Evolutionary conservation across 2,797 vertebrate genomes (phyloP).

Genomic region (Epinephelus awoara): DNA sequence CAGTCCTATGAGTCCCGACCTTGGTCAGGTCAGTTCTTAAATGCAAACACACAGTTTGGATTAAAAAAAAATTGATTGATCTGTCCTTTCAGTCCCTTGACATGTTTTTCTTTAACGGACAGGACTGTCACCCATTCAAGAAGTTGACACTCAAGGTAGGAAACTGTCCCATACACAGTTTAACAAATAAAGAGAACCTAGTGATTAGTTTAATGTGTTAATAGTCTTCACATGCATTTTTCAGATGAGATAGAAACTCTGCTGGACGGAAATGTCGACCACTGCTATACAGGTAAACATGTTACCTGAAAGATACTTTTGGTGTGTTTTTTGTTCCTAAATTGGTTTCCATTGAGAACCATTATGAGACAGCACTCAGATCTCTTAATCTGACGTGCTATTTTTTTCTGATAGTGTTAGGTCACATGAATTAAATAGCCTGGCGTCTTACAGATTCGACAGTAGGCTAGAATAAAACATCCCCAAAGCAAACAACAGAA

Average conservation of each 20-base stretch:
- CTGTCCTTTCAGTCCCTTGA: conserved; percentile 9
- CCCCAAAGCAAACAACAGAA: too few relatives aligned
- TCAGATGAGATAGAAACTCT: conserved; percentile 59
- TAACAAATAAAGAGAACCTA: background rate
- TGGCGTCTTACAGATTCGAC: too few relatives aligned
- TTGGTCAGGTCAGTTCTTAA: conserved; percentile 60
- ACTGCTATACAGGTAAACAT: conserved; percentile 59
- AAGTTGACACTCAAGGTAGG: conserved; percentile 73
- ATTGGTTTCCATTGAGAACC: background rate
- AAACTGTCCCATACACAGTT: background rate
- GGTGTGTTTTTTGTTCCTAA: background rate
- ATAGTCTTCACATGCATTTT: conserved; percentile 16
- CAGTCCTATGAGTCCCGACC: background rate
- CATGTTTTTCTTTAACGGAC: conserved; percentile 17
- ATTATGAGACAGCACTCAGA: background rate
- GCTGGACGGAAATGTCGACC: conserved; percentile 53
- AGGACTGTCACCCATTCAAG: conserved; percentile 80
- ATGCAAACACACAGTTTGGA: background rate
- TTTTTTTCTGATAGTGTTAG: too few relatives aligned
- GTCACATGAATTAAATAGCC: too few relatives aligned
- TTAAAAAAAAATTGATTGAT: background rate
- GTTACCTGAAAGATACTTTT: background rate
- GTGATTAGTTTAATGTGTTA: conserved; percentile 13
- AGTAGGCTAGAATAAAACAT: too few relatives aligned
- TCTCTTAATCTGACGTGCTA: background rate